Evolutionary conservation across 64 coral and sea anemone species (phyloP).

Genomic region (Pocillopora damicornis): DNA sequence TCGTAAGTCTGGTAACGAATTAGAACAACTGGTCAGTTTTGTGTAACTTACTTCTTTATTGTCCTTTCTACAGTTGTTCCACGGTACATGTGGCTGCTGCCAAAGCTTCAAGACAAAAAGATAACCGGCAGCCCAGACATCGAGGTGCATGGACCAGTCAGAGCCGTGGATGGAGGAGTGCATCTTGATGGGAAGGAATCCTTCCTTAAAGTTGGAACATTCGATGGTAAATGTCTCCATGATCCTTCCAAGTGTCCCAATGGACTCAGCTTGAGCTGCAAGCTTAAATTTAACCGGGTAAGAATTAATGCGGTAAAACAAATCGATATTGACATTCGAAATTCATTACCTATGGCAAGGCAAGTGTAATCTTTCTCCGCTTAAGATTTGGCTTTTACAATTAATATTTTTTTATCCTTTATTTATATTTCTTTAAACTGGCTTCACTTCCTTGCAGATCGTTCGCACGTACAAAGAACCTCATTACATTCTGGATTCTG

Average conservation of each 20-base stretch:
- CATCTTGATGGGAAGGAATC: slow-evolving; percentile 64
- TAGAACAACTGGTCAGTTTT: background rate
- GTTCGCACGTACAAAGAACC: slow-evolving; percentile 78
- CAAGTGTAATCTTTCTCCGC: no score
- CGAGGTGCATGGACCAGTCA: slow-evolving; percentile 77
- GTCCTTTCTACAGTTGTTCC: slow-evolving; percentile 61
- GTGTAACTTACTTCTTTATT: background rate
- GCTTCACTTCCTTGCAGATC: slow-evolving; percentile 13
- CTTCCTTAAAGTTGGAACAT: slow-evolving; percentile 80
- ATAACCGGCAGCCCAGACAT: slow-evolving; percentile 83
- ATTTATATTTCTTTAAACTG: background rate
- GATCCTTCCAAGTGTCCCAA: slow-evolving; percentile 80
- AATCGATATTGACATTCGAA: background rate
- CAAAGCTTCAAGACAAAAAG: slow-evolving; percentile 64
- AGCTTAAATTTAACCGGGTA: slow-evolving; percentile 94
- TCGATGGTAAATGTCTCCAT: slow-evolving; percentile 66
- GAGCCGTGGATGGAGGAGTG: slow-evolving; percentile 88
- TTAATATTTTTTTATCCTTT: background rate
- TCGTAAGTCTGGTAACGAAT: no score
- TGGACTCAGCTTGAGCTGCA: slow-evolving; percentile 92
- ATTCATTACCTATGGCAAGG: background rate
- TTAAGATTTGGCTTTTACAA: background rate
- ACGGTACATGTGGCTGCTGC: slow-evolving; percentile 91
- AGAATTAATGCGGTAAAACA: background rate
- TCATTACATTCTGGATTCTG: slow-evolving; percentile 83